phyloP scores from a whole-genome alignment of 2,797 vertebrate species.

The Bryconaethiops microstoma region DNA sequence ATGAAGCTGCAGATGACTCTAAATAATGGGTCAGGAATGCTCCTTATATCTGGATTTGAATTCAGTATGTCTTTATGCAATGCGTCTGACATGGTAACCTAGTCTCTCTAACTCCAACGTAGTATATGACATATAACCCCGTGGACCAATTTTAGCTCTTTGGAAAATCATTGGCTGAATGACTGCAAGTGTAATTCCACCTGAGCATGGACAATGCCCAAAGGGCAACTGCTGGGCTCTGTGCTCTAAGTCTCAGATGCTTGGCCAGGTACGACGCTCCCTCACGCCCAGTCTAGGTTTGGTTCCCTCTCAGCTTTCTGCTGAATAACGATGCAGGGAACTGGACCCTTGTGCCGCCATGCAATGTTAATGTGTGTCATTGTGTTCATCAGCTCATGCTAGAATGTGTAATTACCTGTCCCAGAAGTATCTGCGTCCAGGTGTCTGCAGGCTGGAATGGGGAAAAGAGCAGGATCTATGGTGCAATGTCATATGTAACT shows the following conservation, averaged over 20 bases:
- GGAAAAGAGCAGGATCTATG: slow-evolving; percentile 48
- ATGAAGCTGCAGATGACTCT: no score
- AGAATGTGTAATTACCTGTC: slow-evolving; percentile 77
- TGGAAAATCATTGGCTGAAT: slow-evolving; percentile 61
- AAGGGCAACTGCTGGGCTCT: slow-evolving; percentile 60
- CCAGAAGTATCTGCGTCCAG: slow-evolving; percentile 53
- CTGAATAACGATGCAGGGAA: slow-evolving; percentile 75
- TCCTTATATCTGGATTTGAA: background rate
- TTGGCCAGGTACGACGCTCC: slow-evolving; percentile 53
- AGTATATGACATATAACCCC: slow-evolving; percentile 47
- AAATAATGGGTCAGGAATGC: no score
- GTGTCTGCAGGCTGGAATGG: slow-evolving; percentile 49
- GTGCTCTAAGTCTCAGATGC: slow-evolving; percentile 39
- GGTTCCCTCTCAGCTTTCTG: slow-evolving; percentile 81
- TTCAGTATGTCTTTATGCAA: background rate
- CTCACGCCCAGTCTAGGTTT: slow-evolving; percentile 67
- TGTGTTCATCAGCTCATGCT: slow-evolving; percentile 70
- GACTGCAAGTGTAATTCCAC: slow-evolving; percentile 78
- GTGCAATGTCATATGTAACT: slow-evolving; percentile 56
- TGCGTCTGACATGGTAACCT: slow-evolving; percentile 12
- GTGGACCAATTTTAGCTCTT: slow-evolving; percentile 60
- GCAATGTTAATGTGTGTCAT: slow-evolving; percentile 71
- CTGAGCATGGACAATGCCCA: slow-evolving; percentile 70
- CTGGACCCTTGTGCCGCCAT: slow-evolving; percentile 63
- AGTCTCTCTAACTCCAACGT: slow-evolving; percentile 34